phyloP scores from a whole-genome alignment of 2,797 vertebrate genomes.

The Amphiprion clarkii region DNA sequence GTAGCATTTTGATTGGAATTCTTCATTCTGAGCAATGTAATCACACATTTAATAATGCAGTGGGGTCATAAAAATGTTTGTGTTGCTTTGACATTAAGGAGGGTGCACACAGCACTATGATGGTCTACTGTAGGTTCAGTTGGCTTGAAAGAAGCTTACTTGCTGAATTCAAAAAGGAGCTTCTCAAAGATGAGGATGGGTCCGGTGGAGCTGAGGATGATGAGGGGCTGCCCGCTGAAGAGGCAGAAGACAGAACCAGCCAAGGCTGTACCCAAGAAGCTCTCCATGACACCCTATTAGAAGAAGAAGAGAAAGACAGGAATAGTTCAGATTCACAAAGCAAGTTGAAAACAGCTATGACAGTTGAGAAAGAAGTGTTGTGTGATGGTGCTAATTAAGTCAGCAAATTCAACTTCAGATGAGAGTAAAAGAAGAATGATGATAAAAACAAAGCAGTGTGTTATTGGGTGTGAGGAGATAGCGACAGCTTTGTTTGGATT shows the following conservation, averaged over 20 bases:
- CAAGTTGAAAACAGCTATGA: neutral
- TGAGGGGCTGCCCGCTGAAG: slow-evolving; percentile 95
- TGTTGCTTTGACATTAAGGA: neutral
- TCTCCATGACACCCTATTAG: slow-evolving; percentile 97
- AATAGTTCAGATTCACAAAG: neutral
- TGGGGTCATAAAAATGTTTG: neutral
- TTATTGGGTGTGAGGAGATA: neutral
- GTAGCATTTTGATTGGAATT: neutral
- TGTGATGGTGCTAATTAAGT: neutral
- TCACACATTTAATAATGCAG: neutral
- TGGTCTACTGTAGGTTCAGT: neutral
- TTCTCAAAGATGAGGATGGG: slow-evolving; percentile 99
- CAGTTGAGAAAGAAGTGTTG: neutral
- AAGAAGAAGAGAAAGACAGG: neutral
- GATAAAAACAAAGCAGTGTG: neutral
- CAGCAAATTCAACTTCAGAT: neutral
- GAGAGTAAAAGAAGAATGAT: neutral
- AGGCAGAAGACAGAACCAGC: slow-evolving; percentile 94
- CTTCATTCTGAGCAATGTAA: neutral
- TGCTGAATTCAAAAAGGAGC: slow-evolving; percentile 98
- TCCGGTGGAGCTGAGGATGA: slow-evolving; percentile 98
- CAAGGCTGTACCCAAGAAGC: slow-evolving; percentile 96
- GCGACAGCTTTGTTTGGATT: neutral
- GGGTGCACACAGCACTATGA: neutral
- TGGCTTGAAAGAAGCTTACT: slow-evolving; percentile 84